Evolutionary conservation across 2,888 invertebrate species (phyloP).

Genomic region (Ophion slaviceki): DNA sequence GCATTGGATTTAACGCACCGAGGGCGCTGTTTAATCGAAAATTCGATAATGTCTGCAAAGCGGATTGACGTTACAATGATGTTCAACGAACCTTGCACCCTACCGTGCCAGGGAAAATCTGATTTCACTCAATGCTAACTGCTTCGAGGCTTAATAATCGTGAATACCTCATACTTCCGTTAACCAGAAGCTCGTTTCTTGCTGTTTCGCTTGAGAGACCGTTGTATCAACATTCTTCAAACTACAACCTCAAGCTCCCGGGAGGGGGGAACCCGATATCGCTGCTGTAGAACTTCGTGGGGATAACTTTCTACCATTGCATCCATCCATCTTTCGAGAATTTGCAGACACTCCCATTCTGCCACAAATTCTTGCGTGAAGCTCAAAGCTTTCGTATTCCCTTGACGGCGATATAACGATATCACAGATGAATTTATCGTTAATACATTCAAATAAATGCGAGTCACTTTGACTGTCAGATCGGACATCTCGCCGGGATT

Average conservation of each 20-base stretch:
- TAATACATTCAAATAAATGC: conserved; percentile 17
- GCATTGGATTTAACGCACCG: neutral
- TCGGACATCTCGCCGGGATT: neutral
- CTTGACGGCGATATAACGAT: conserved; percentile 29
- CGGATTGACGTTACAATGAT: conserved; percentile 56
- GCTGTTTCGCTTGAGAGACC: conserved; percentile 15
- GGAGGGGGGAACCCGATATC: conserved; percentile 7
- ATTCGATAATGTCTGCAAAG: neutral
- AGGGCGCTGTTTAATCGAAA: neutral
- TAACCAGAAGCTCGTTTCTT: conserved; percentile 46
- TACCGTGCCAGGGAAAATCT: conserved; percentile 29
- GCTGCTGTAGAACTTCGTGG: conserved; percentile 43
- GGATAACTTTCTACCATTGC: conserved; percentile 43
- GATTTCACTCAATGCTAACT: conserved; percentile 49
- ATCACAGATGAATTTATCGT: conserved; percentile 34
- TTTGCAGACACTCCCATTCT: conserved; percentile 16
- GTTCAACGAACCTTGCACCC: conserved; percentile 43
- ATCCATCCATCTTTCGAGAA: conserved; percentile 22
- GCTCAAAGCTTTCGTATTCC: conserved; percentile 17
- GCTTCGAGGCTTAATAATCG: conserved; percentile 52
- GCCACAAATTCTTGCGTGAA: neutral
- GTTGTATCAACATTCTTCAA: conserved; percentile 10
- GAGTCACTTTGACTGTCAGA: neutral
- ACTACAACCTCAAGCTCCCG: neutral
- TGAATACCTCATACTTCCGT: conserved; percentile 44